Base-by-base conservation (phyloP, 2,888 invertebrate species). In the Himalopsyche anomala region DNA sequence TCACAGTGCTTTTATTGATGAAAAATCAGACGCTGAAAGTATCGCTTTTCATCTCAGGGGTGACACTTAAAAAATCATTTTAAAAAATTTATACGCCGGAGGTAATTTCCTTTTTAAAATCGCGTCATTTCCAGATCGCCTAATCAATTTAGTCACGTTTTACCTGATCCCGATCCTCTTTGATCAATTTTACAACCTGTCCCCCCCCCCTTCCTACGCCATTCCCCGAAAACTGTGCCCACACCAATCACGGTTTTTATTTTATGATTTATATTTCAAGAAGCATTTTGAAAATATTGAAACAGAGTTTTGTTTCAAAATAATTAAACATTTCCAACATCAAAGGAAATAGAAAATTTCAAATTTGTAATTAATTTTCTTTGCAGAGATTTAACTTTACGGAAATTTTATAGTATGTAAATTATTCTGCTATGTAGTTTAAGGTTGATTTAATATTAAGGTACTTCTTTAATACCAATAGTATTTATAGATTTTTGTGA, bases 91-190 rank as follows among this genome's bases (percentile, higher is more conserved):
- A 62, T 62, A 62, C 62, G n/a, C n/a, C 62, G 62, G 6, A 9
- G 62, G 19, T 62, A 62, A 62, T 62, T 62, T 62, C 19, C 62
- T 11, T 28, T 28, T 28, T 28, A 62, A 62, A 62, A 62, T 62
- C 19, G 62, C 62, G 62, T 62, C 62, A n/a, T 28, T 19, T 62
- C 62, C n/a, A 62, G 62, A 62, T 62, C 62, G 28, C 19, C 19
- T 62, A 62, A 62, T 62, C 62, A 62, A 62, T 62, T 62, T 62
- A 62, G 62, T 62, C 62, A 62, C 62, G 28, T 62, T 62, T 62
- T 62, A 62, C 62, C 19, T 62, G 62, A 62, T 62, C 62, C 8
- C 62, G 8, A 28, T 28, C n/a, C 19, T 62, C 62, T 62, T 62
- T 62, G 62, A 62, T 62, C 62, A 62, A 62, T 62, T 62, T 62